Base-by-base conservation (phyloP, 2,797 vertebrate genomes). In the Acanthurus lineatus region DNA sequence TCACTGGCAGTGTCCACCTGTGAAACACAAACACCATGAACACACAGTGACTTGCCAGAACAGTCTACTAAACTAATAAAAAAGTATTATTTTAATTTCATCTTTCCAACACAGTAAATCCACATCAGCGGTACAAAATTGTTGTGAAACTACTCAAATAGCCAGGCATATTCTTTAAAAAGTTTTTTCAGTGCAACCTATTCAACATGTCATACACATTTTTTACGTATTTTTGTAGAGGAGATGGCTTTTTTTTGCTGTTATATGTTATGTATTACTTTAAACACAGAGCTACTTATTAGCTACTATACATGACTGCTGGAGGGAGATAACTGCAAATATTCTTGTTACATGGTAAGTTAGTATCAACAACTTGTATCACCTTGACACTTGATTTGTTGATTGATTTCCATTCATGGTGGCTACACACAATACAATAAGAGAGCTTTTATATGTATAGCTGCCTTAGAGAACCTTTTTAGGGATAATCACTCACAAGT, bases 1-100 rank as follows among this genome's bases (percentile, higher is more conserved):
- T 99, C 98, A 91, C 98, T 99, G 78, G 98, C 98, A 28, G 98
- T 99, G 91, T 99, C 98, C 92, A 98, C 97, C 98, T 99, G 69
- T 67, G 48, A 61, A 42, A 42, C 9, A 12, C 9, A 42, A 42
- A 74, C 54, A 75, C 6, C 52, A 73, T 4, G 9, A 69, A 53
- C n/a, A 76, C 15, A 68, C 1, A 2, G 22, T 86, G 7, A 84
- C 58, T 15, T 3, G 2, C 57, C 6, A 7, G 48, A 63, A 35
- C 11, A 10, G 40, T 58, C 38, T 20, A 32, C 20, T 47, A 69
- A 54, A 25, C 2, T 6, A n/a, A 60, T 28, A 5, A 62, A 40
- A 45, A 25, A 6, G 0, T 0, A n/a, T 40, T 40, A 40, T 40
- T 40, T 40, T 40, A 8, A 4, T 15, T 19, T 28, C 22, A 35